A percentile compares a stretch with the other conserved stretches of the same genome.
Evolutionary conservation across 2,113 vertebrate genomes (phyloP).

Genomic region (Dermatemys mawii): DNA sequence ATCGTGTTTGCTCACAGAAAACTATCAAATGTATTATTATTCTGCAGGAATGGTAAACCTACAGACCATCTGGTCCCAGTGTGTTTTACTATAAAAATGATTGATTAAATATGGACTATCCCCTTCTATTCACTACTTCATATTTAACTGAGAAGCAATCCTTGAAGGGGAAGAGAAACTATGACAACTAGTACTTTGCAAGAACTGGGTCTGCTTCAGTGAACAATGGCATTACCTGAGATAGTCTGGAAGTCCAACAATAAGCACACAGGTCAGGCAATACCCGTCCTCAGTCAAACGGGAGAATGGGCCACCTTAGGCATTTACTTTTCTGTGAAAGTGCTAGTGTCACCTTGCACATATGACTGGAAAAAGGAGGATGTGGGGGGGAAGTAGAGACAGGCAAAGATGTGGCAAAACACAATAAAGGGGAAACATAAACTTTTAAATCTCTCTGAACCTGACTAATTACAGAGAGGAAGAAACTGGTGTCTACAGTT

Average conservation of each 20-base stretch:
- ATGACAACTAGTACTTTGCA: constrained; percentile 70
- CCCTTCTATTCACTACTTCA: constrained; percentile 69
- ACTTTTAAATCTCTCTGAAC: background rate
- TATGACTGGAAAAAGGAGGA: constrained; percentile 6
- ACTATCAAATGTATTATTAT: constrained; percentile 55
- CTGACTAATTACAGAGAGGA: constrained; percentile 49
- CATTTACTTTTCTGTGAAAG: constrained; percentile 24
- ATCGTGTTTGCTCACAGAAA: constrained; percentile 15
- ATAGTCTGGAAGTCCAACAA: constrained; percentile 39
- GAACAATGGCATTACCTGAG: constrained; percentile 67
- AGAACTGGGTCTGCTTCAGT: constrained; percentile 67
- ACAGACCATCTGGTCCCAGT: constrained; percentile 42
- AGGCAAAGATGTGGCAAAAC: constrained; percentile 28
- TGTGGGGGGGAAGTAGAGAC: background rate
- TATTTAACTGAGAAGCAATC: constrained; percentile 66
- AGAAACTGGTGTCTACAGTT: constrained; percentile 45
- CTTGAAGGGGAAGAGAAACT: constrained; percentile 65
- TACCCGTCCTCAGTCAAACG: constrained; percentile 36
- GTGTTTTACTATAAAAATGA: constrained; percentile 66
- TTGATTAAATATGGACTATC: constrained; percentile 70
- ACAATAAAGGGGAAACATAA: constrained; percentile 22
- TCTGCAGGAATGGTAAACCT: constrained; percentile 10
- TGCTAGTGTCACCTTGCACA: constrained; percentile 18
- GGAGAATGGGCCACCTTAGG: background rate
- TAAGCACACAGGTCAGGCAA: constrained; percentile 62